These are phyloP conservation scores for Ligdia adustata DNA, from an alignment of 2,888 invertebrate species.

Conservation along the genomic window DNA sequence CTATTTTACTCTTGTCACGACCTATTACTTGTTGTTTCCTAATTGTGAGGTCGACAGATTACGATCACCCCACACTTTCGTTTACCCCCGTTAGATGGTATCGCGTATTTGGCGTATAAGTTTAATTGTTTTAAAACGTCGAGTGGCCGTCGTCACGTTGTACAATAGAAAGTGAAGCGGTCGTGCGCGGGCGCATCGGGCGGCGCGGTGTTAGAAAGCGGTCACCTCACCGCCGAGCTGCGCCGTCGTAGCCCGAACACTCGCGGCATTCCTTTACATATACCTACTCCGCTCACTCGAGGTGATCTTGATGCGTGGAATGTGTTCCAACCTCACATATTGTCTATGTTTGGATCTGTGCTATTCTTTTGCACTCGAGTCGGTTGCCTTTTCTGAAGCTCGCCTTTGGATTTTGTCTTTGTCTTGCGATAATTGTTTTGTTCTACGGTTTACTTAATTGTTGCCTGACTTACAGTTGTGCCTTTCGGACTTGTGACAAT, in stretches of 20 bases:
- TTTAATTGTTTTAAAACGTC: slow-evolving; percentile 38
- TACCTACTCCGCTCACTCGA: slow-evolving; percentile 14
- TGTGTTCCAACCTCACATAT: slow-evolving; percentile 25
- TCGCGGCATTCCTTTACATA: too few species aligned
- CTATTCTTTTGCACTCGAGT: too few species aligned
- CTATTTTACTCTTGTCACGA: slow-evolving; percentile 1
- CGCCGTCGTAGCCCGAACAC: slow-evolving; percentile 17
- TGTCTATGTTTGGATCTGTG: slow-evolving; percentile 6
- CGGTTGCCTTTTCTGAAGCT: too few species aligned
- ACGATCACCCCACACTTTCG: slow-evolving; percentile 30
- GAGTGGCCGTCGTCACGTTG: slow-evolving; percentile 48
- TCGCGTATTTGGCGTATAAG: slow-evolving; percentile 30
- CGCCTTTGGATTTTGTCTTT: background rate
- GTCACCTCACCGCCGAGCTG: slow-evolving; percentile 59
- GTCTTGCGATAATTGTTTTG: background rate
- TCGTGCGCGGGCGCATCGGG: slow-evolving; percentile 67
- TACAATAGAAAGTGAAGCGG: slow-evolving; percentile 81
- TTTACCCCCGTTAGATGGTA: slow-evolving; percentile 24
- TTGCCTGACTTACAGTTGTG: too few species aligned
- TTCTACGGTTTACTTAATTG: background rate
- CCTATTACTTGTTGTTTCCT: slow-evolving; percentile 25
- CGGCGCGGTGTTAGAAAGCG: slow-evolving; percentile 70
- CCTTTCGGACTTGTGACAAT: too few species aligned
- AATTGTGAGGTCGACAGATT: slow-evolving; percentile 28
- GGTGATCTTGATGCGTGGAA: slow-evolving; percentile 35